Conservation (phyloP, 2,113 vertebrate genomes). For the Psilopogon haemacephalus region DNA sequence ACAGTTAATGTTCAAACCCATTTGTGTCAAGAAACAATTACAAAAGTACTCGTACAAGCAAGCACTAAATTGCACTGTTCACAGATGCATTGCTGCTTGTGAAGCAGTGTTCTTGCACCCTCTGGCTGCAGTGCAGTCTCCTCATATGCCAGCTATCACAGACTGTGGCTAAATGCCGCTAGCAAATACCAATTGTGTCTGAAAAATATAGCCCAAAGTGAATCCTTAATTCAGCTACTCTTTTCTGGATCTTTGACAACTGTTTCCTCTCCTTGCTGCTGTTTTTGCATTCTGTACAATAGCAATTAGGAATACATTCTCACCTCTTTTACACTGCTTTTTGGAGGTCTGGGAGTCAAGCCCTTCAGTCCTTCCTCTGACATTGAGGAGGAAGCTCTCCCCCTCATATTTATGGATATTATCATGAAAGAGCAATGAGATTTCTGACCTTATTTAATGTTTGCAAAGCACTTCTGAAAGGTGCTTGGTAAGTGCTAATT, state of each 20-base stretch:
- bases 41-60: neutral
- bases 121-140: neutral
- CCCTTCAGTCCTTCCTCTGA: neutral
- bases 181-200: neutral
- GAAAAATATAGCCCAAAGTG: neutral
- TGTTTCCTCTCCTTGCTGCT: neutral
- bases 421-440: neutral
- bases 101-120: neutral
- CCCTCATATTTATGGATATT: neutral
- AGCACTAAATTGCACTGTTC: neutral
- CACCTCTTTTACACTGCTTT: neutral
- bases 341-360: neutral
- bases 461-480: conserved; percentile 17
- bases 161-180: neutral
- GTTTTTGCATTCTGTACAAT: neutral
- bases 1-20: neutral
- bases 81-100: neutral
- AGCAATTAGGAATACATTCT: neutral
- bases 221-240: neutral
- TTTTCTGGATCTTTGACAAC: neutral
- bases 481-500: conserved; percentile 11
- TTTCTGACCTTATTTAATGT: conserved; percentile 8
- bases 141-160: neutral
- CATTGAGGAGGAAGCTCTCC: neutral
- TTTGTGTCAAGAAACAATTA: neutral